Base-by-base conservation (phyloP, 2,797 vertebrate species). In the Darevskia mixta region DNA sequence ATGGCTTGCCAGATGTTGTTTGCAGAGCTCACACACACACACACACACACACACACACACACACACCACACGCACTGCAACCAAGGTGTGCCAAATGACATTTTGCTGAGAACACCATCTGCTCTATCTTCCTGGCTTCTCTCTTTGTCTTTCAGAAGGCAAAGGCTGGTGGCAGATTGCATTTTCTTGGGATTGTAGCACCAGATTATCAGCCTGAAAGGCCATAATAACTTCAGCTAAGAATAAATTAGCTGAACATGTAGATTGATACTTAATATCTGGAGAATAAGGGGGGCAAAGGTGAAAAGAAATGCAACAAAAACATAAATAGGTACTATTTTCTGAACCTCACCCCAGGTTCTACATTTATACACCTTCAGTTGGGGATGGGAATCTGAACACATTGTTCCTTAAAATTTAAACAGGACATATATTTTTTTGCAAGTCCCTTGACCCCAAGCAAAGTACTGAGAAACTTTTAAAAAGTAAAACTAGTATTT, bases 1-100 rank as follows among this genome's bases (percentile, higher is more conserved):
- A 76, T 55, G 83, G 75, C 79, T 86, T 88, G 87, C 89, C 94
- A 92, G 90, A 61, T 90, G 85, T 73, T 75, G 85, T 87, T 71
- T 66, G 78, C 83, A 91, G 71, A 88, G 78, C 58, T 86, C 83
- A n/a, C 55, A 35, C 73, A 66, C 29, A 83, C 2, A 8, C 7
- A n/a, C 79, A 49, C 45, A 49, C 45, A 93, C 81, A 79, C 92
- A 88, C 32, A 35, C 73, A 66, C 29, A 84, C 2, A 8, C 7
- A n/a, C 79, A 49, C 45, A 13, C 45, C 35, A 13, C 4, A 17
- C 83, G 17, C 66, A 83, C 20, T n/a, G 25, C 0, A 1, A 71
- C 0, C 0, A 86, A 89, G 71, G 86, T 61, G 83, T 90, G 71
- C 58, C 83, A 81, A 81, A 85, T 76, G 66, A 29, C 84, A 69